Percentiles rank a stretch among this genome's conserved stretches.
Evolutionary conservation across 1,140 invertebrate species (phyloP).

Genomic region (Drosophila virilis): DNA sequence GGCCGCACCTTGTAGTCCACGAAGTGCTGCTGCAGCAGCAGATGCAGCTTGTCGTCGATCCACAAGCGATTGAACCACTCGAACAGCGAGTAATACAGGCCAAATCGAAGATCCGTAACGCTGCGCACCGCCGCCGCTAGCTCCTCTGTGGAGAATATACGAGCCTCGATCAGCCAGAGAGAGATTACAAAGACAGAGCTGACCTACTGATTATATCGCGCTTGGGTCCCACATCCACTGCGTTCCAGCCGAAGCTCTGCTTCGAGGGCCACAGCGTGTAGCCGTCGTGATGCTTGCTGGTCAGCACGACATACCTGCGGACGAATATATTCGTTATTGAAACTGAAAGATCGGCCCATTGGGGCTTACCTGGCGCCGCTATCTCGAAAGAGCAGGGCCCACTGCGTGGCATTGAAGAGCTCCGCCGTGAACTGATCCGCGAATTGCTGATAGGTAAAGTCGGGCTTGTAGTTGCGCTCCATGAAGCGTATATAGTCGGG

Average conservation of each 20-base stretch:
- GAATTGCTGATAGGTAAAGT: conserved; percentile 94
- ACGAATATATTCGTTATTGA: neutral
- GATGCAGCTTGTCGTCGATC: conserved; percentile 88
- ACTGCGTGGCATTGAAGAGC: conserved; percentile 91
- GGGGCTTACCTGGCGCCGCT: conserved; percentile 90
- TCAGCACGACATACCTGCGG: conserved; percentile 93
- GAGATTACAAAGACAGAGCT: neutral
- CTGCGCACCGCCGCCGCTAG: conserved; percentile 89
- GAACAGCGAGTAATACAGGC: conserved; percentile 94
- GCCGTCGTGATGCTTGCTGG: conserved; percentile 97
- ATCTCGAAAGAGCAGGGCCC: conserved; percentile 90
- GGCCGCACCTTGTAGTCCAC: conserved; percentile 89
- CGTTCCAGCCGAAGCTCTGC: conserved; percentile 95
- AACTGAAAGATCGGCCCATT: neutral
- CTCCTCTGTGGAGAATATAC: conserved; percentile 84
- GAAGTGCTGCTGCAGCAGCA: conserved; percentile 89
- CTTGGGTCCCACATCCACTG: conserved; percentile 93
- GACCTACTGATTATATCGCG: conserved; percentile 89
- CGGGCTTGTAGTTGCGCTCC: conserved; percentile 90
- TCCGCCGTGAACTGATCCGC: conserved; percentile 92
- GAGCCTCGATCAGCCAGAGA: neutral
- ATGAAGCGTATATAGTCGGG: conserved; percentile 87
- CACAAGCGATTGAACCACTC: conserved; percentile 97
- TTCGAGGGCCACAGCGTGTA: conserved; percentile 95
- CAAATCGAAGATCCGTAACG: conserved; percentile 89